Percentiles rank a stretch among this genome's conserved stretches.
These are phyloP conservation scores for Henricia sp. DNA, from an alignment of 53 echinoderm and acorn worm genomes.

Conservation along the genomic window DNA sequence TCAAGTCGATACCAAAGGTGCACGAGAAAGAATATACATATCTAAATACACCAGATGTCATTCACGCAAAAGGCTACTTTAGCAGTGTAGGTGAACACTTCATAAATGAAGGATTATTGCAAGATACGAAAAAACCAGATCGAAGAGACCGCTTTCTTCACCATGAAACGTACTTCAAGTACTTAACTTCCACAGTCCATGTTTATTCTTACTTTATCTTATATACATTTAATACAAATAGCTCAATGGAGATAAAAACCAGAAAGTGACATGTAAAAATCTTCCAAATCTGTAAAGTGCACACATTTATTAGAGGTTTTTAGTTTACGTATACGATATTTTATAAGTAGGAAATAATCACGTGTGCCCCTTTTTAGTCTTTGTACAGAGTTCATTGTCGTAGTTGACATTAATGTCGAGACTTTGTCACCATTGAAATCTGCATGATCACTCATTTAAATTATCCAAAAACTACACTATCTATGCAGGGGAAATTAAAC, in stretches of 20 bases:
- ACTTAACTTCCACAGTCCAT: slow-evolving; percentile 63
- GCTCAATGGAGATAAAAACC: slow-evolving; percentile 60
- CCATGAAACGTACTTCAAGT: no score
- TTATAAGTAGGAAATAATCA: slow-evolving; percentile 96
- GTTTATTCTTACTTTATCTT: slow-evolving; percentile 63
- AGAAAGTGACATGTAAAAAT: slow-evolving; percentile 66
- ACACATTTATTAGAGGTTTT: slow-evolving; percentile 83
- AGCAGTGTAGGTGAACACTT: no score
- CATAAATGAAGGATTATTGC: no score
- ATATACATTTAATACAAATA: slow-evolving; percentile 67
- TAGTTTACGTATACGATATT: slow-evolving; percentile 73
- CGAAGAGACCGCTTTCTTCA: no score
- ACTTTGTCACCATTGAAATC: slow-evolving; percentile 59
- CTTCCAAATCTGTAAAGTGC: slow-evolving; percentile 95
- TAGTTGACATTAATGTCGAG: slow-evolving; percentile 63
- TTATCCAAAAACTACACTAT: slow-evolving; percentile 40
- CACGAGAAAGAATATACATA: no score
- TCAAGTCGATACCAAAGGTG: no score
- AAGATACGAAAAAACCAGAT: no score
- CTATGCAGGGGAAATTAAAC: slow-evolving; percentile 53
- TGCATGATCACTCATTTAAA: slow-evolving; percentile 68
- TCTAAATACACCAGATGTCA: no score
- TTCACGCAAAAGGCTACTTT: no score
- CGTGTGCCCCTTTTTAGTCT: slow-evolving; percentile 74
- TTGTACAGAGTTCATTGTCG: slow-evolving; percentile 90